A percentile compares a stretch with the other conserved stretches of the same genome.
phyloP scores from a whole-genome alignment of 2,797 vertebrate species.

The Toxotes lorentzi region DNA sequence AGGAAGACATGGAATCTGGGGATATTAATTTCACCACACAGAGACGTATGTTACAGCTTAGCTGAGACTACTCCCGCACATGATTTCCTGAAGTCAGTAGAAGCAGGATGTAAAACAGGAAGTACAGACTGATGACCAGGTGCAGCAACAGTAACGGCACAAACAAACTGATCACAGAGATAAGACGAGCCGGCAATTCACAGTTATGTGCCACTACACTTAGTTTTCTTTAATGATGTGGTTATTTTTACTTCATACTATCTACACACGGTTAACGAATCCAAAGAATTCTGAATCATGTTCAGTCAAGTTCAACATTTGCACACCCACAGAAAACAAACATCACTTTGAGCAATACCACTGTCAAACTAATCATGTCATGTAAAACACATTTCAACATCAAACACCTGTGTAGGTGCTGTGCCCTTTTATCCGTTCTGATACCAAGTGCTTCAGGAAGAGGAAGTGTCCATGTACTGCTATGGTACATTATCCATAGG shows the following conservation, averaged over 20 bases:
- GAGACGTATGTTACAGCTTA: background rate
- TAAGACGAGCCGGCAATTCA: conserved; percentile 10
- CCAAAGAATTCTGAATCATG: background rate
- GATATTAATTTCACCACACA: conserved; percentile 2
- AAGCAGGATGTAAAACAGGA: conserved; percentile 63
- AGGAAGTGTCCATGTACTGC: background rate
- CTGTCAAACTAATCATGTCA: conserved; percentile 13
- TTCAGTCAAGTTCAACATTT: background rate
- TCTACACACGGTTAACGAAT: background rate
- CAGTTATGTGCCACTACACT: background rate
- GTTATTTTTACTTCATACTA: background rate
- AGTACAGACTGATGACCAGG: conserved; percentile 42
- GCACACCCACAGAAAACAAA: background rate
- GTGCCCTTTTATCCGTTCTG: background rate
- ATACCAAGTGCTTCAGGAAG: background rate
- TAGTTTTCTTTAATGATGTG: background rate
- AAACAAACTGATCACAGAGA: conserved; percentile 32
- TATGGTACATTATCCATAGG: background rate
- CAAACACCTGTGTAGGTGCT: background rate
- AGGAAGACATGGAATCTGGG: background rate
- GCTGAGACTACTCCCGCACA: conserved; percentile 28
- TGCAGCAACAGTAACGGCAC: conserved; percentile 43
- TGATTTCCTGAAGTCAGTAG: conserved; percentile 31
- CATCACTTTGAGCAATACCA: background rate
- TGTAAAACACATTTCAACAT: conserved; percentile 18